Evolutionary conservation across 1,140 invertebrate genomes (phyloP), one percentile per base, ranked within the genome.

Genomic region (Zaprionus tsacasi): DNA sequence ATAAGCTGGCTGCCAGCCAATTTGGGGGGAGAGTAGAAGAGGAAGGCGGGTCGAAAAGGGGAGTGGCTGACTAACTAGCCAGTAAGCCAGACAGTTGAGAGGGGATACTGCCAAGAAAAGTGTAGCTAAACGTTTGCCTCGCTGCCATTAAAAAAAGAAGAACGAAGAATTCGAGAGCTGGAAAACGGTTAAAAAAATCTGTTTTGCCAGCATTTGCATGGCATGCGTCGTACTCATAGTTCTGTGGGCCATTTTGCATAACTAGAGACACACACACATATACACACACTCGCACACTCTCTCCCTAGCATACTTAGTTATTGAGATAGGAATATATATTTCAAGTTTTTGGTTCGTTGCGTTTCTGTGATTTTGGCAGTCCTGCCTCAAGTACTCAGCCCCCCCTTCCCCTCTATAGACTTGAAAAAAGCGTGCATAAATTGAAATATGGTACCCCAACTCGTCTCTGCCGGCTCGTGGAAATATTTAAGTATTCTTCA

Each of bases 1-100:
- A 87, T 89, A 88, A 88, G 80, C 85, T 88, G 83, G 83, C 85
- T 81, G 78, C 68, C 81, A 85, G 85, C 83, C 83, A 88, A 88
- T 89, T 88, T 80, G 75, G 70, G 61, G 78, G 78, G n/a, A 8
- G 40, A 7, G 40, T 0, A 13, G 13, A 7, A 13, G n/a, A n/a
- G 40, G 13, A 12, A 6, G n/a, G n/a, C n/a, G n/a, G n/a, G n/a
- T 0, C 6, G 6, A 3, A n/a, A 7, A 15, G 40, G n/a, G 7
- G n/a, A 15, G 40, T 6, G 40, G 6, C n/a, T 45, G 38, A 74
- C 85, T 85, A 89, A 89, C 78, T 85, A 81, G 87, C 70, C 86
- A 82, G 79, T 66, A 76, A 76, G 68, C 59, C 69, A 81, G 82
- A 78, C 79, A 87, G 78, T 76, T 40, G 27, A 30, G 3, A 3